These are phyloP conservation scores for Columbina picui DNA, from an alignment of 2,113 vertebrate species.

Conservation along the genomic window DNA sequence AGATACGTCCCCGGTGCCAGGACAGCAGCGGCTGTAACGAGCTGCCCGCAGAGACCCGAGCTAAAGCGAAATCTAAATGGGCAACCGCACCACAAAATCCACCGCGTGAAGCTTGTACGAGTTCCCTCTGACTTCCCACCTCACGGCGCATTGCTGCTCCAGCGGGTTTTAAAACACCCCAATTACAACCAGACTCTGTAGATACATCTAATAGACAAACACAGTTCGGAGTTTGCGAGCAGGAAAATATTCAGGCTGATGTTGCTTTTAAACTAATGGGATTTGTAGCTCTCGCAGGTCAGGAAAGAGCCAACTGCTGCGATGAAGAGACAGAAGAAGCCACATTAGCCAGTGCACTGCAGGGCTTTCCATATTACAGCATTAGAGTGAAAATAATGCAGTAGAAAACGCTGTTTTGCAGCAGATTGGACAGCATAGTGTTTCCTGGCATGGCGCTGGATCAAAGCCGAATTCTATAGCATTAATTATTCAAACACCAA, in stretches of 20 bases:
- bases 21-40: accelerated
- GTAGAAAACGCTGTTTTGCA: not conserved
- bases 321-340: not conserved
- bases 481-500: slow-evolving; percentile 39
- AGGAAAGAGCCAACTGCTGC: not conserved
- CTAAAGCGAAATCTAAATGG: not conserved
- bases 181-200: not conserved
- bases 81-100: not conserved
- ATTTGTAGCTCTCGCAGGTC: not conserved
- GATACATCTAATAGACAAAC: not conserved
- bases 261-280: not conserved
- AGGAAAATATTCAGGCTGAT: not conserved
- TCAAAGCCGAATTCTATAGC: not conserved
- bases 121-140: not conserved
- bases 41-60: not conserved
- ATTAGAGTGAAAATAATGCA: slow-evolving; percentile 6
- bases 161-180: not conserved
- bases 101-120: accelerated
- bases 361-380: not conserved
- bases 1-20: not conserved
- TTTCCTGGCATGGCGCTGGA: not conserved
- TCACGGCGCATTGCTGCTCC: not conserved
- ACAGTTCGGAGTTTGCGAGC: not conserved
- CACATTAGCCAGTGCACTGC: not conserved
- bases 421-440: not conserved